Evolutionary conservation across 1,140 invertebrate species (phyloP), one percentile per base, ranked within the genome.

Genomic region (Drosophila punjabiensis): DNA sequence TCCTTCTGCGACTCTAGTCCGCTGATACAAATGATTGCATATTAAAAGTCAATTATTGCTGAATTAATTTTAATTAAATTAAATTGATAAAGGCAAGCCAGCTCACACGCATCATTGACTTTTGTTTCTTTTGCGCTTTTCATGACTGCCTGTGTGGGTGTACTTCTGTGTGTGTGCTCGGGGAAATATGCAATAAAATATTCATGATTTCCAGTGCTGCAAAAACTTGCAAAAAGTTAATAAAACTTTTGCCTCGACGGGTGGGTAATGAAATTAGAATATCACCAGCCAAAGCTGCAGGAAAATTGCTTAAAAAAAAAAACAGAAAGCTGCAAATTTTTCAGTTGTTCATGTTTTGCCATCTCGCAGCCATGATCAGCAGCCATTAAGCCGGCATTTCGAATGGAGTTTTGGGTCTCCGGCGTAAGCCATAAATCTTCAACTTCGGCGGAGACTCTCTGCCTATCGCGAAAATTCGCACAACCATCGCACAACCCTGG

Each of bases 11-110:
- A 32, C 20, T 50, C 53, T 63, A 81, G 64, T 43, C 55, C 69
- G 33, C 33, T 61, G 68, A 71, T 69, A 77, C 78, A 85, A 85
- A 89, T 88, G 85, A 89, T 85, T 89, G 85, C 79, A 76, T 89
- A 89, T 88, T 81, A 89, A 89, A 85, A 89, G 81, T 84, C 85
- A 85, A 88, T 88, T 88, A 88, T 76, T 85, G 85, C 60, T 76
- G 53, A 89, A 88, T 82, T 85, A 81, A 79, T 81, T 88, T 89
- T 81, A 89, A 89, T 88, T 89, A 85, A 88, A 88, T 88, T 63
- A 76, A 76, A 88, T 84, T 84, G 81, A 89, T 89, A 76, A 84
- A 84, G 78, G 65, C 55, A 73, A 48, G 58, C 53, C 43, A 66
- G 66, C 60, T 66, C 79, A 71, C 56, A 81, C 85, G 71, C 81